Percentiles rank a stretch among this genome's conserved stretches.
phyloP scores from a whole-genome alignment of 1,140 invertebrate species.

The Drosophila sp. region DNA sequence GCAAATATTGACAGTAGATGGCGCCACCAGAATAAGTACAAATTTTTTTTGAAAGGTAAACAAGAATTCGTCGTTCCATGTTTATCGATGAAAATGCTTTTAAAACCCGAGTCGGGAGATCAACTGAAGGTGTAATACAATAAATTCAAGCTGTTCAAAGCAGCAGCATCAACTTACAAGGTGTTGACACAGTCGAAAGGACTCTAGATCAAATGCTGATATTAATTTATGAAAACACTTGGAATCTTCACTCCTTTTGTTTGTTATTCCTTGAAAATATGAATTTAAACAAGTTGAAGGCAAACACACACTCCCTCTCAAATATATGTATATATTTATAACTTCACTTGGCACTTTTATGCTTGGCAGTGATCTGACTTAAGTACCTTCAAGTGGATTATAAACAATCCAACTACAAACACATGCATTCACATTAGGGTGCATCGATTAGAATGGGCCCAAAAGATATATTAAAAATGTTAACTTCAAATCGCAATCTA shows the following conservation, averaged over 20 bases:
- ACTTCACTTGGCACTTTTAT: constrained; percentile 50
- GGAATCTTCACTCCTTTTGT: background rate
- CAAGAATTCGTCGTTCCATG: background rate
- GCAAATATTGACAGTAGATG: constrained; percentile 24
- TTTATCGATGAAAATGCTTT: too few species aligned
- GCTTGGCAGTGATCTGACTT: constrained; percentile 58
- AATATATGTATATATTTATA: background rate
- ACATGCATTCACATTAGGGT: background rate
- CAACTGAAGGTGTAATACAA: background rate
- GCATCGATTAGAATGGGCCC: too few species aligned
- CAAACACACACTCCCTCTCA: constrained; percentile 6
- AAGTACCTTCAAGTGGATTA: constrained; percentile 77
- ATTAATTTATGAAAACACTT: background rate
- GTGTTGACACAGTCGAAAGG: constrained; percentile 6
- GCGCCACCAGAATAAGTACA: background rate
- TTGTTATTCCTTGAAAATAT: constrained; percentile 45
- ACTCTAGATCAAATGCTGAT: background rate
- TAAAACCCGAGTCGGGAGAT: background rate
- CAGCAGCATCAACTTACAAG: constrained; percentile 1
- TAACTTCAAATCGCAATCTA: too few species aligned
- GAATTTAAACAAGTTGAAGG: constrained; percentile 55
- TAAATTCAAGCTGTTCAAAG: background rate
- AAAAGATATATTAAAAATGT: too few species aligned
- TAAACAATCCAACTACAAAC: constrained; percentile 64
- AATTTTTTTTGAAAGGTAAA: background rate